Conservation (phyloP, 64 coral and sea anemone species). For the Pocillopora damicornis region DNA sequence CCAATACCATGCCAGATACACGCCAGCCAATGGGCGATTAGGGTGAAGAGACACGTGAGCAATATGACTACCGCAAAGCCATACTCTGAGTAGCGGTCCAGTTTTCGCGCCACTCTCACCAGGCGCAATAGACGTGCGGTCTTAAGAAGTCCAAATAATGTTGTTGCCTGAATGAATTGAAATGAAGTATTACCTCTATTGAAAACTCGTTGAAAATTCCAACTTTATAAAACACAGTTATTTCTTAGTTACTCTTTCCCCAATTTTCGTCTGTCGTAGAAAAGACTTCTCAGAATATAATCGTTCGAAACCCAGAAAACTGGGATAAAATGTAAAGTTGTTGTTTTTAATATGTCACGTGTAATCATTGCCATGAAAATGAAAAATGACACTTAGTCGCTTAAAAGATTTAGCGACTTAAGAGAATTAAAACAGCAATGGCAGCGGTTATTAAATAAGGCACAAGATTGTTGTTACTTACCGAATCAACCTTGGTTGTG, state of each 20-base stretch:
- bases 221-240: too few relatives aligned
- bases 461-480: neutral
- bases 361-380: too few relatives aligned
- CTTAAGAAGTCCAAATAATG: constrained; percentile 79
- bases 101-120: constrained; percentile 89
- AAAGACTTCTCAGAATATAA: too few relatives aligned
- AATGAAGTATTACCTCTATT: neutral
- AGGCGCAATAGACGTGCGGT: constrained; percentile 89
- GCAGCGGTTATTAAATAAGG: too few relatives aligned
- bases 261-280: too few relatives aligned
- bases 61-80: constrained; percentile 88
- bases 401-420: too few relatives aligned
- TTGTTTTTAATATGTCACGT: too few relatives aligned
- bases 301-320: too few relatives aligned
- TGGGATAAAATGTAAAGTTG: too few relatives aligned
- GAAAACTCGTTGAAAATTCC: neutral
- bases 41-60: constrained; percentile 77
- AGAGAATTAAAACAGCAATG: too few relatives aligned
- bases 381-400: too few relatives aligned
- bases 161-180: constrained; percentile 58
- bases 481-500: neutral
- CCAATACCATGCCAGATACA: constrained; percentile 97
- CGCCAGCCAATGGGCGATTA: constrained; percentile 94
- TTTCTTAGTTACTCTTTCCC: too few relatives aligned
- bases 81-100: constrained; percentile 97